Evolutionary conservation across 2,888 invertebrate genomes (phyloP).

Genomic region (Cactoblastis cactorum): DNA sequence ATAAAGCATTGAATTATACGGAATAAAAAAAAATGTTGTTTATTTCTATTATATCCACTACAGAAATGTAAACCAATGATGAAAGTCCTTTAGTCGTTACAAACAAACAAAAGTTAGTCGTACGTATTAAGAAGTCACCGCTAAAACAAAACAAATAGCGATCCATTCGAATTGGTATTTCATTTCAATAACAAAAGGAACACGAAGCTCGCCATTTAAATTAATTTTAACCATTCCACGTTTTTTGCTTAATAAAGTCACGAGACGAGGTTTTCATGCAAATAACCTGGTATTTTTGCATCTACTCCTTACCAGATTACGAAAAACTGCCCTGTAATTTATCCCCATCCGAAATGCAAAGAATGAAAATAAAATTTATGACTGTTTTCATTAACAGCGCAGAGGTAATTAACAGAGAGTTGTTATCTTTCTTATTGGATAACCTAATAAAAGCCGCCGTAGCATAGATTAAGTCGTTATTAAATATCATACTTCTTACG

Average conservation of each 20-base stretch:
- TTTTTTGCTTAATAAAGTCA: slow-evolving; percentile 26
- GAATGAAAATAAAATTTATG: slow-evolving; percentile 20
- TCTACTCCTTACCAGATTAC: slow-evolving; percentile 29
- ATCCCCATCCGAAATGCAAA: slow-evolving; percentile 24
- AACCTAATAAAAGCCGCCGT: background rate
- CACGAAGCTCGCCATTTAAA: slow-evolving; percentile 23
- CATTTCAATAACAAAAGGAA: slow-evolving; percentile 13
- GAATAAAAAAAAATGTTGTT: no score
- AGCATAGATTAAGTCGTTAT: background rate
- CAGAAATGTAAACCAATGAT: no score
- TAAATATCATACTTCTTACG: no score
- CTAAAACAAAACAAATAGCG: slow-evolving; percentile 6
- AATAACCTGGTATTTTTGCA: slow-evolving; percentile 34
- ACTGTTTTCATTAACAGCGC: slow-evolving; percentile 11
- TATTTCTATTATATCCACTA: no score
- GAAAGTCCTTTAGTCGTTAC: background rate
- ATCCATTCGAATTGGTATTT: slow-evolving; percentile 2
- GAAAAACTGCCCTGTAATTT: slow-evolving; percentile 26
- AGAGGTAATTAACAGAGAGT: slow-evolving; percentile 5
- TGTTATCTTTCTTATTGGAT: slow-evolving; percentile 10
- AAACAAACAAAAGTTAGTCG: background rate
- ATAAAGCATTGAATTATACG: no score
- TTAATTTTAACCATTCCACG: slow-evolving; percentile 29
- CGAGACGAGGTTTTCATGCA: slow-evolving; percentile 49
- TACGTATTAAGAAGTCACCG: background rate